A percentile compares a stretch with the other conserved stretches of the same genome.
phyloP scores from a whole-genome alignment of 2,888 invertebrate species.

The Limnephilus auricula region DNA sequence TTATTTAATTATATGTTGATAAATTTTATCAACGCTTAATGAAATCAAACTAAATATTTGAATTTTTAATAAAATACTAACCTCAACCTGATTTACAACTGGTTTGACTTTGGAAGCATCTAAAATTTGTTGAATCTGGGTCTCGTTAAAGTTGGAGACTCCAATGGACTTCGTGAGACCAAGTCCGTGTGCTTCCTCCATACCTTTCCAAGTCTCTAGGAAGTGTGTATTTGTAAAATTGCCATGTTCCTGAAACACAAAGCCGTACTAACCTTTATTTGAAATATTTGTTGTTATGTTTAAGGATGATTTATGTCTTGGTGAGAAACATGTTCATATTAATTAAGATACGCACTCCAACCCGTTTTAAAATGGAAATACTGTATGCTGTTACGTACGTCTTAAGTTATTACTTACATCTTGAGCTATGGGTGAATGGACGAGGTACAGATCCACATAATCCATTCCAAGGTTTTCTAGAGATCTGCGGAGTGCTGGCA shows the following conservation, averaged over 20 bases:
- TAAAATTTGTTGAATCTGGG: conserved; percentile 80
- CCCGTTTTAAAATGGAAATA: too few species aligned
- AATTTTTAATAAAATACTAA: neutral
- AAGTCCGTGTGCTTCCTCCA: conserved; percentile 80
- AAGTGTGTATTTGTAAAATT: conserved; percentile 72
- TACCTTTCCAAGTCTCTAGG: conserved; percentile 80
- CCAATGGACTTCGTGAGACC: conserved; percentile 82
- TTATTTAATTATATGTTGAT: too few species aligned
- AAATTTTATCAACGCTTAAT: neutral
- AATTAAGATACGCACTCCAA: too few species aligned
- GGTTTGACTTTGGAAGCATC: conserved; percentile 76
- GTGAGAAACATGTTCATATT: too few species aligned
- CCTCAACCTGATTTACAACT: conserved; percentile 77
- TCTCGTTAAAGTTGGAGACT: conserved; percentile 83
- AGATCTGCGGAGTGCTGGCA: conserved; percentile 80
- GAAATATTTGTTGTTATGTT: neutral
- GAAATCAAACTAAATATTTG: neutral
- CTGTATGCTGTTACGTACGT: too few species aligned
- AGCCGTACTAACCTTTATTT: neutral
- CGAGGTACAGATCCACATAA: conserved; percentile 85
- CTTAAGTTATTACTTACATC: conserved; percentile 58
- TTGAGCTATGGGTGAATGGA: conserved; percentile 88
- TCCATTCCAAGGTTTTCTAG: conserved; percentile 78
- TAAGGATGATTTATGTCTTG: too few species aligned
- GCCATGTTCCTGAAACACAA: conserved; percentile 43